Evolutionary conservation across 2,888 invertebrate species (phyloP), one percentile per base, ranked within the genome.

Genomic region (Himalopsyche japonica): DNA sequence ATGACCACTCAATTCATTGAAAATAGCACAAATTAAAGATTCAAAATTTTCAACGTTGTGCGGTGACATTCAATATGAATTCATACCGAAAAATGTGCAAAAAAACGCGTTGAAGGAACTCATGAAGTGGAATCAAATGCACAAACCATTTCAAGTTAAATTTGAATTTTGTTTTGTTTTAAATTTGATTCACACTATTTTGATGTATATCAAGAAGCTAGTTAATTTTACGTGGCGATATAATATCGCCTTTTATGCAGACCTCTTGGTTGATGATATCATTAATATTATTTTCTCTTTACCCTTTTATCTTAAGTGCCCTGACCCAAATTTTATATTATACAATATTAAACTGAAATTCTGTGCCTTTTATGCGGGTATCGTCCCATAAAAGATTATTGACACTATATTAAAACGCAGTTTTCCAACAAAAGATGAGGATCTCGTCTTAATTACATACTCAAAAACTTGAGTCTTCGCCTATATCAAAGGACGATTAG

Each of bases 401-500:
- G 70, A 70, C 70, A 70, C 77, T 77, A 34, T 77, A 77, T 77
- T 43, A 77, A 77, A 77, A 77, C 77, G 77, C 77, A 77, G 77
- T 77, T 77, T 77, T 37, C 77, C 70, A 77, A 37, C 77, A 77
- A 70, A 70, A 70, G 70, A 70, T 70, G 70, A 32, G 57, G 57
- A 77, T 83, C 76, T 84, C 80, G 80, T 84, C 84, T 83, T 84
- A 84, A 86, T 84, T 86, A 84, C 84, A 79, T 79, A 76, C 82
- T 83, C 81, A 82, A 83, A 86, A 86, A 83, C 82, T 83, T 83
- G 82, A 49, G 77, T 70, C 80, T 79, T 78, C 76, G 80, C 84
- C 84, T 82, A 76, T 86, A 84, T 85, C 85, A 86, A 86, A 84
- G 80, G 84, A 81, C 86, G 85, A 86, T 86, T 86, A 86, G 86